Evolutionary conservation across 2,888 invertebrate genomes (phyloP).

Genomic region (Eueremaeus valkanovi): DNA sequence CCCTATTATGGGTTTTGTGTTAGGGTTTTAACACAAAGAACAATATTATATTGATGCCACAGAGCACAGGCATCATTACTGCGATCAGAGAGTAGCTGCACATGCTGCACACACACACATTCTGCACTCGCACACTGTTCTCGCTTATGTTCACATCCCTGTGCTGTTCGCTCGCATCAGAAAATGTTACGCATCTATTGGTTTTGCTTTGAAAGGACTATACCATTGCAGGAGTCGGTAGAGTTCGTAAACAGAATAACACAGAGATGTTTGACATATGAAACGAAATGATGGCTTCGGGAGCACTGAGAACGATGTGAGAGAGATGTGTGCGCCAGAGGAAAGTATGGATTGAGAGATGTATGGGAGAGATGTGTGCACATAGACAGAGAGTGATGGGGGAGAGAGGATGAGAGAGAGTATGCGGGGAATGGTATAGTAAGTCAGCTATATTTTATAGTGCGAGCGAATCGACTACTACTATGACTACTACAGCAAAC

Average conservation of each 20-base stretch:
- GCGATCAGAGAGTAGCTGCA: not conserved
- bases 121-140: not conserved
- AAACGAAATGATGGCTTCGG: not conserved
- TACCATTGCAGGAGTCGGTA: slow-evolving; percentile 1
- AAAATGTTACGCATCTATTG: slow-evolving; percentile 13
- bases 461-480: not conserved
- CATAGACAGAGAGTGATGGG: too few species aligned
- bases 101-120: not conserved
- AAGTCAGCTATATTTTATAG: slow-evolving; percentile 3
- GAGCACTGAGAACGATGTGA: too few species aligned
- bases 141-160: slow-evolving; percentile 5
- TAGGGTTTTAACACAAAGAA: not conserved
- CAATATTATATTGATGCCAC: slow-evolving; percentile 3
- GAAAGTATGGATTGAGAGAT: too few species aligned
- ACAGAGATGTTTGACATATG: not conserved
- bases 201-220: not conserved
- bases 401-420: not conserved
- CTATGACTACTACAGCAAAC: not conserved
- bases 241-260: not conserved
- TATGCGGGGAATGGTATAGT: not conserved
- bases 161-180: not conserved
- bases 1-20: slow-evolving; percentile 16
- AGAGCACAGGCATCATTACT: not conserved
- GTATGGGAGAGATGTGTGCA: too few species aligned
- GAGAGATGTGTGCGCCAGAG: too few species aligned